Evolutionary conservation across 2,888 invertebrate genomes (phyloP).

Genomic region (Drosophila maculinotata): DNA sequence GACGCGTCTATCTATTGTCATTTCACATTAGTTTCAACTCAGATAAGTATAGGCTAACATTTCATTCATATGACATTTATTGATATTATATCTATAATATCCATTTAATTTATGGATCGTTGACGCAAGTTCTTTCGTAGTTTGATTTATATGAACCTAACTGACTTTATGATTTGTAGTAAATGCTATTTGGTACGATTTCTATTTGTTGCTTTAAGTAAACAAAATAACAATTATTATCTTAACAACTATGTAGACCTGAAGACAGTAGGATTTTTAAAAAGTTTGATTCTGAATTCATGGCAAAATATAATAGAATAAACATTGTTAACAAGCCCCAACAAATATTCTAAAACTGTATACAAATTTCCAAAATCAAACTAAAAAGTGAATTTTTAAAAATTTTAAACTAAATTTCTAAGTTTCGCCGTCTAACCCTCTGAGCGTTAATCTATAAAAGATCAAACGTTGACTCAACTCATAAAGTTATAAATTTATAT

Average conservation of each 20-base stretch:
- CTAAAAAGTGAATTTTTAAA: no score
- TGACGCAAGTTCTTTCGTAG: conserved; percentile 4
- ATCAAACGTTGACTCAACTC: neutral
- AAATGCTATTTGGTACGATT: neutral
- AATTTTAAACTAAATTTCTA: no score
- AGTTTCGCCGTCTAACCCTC: no score
- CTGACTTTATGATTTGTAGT: conserved; percentile 2
- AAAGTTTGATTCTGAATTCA: no score
- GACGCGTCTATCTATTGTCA: conserved; percentile 12
- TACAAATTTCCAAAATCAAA: no score
- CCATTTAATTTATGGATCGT: conserved; percentile 25
- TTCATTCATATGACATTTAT: conserved; percentile 12
- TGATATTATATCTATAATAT: conserved; percentile 26
- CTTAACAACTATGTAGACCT: no score
- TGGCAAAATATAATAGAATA: no score
- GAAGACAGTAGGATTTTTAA: conserved; percentile 7
- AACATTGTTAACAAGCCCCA: no score
- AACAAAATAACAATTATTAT: conserved; percentile 8
- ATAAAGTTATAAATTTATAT: neutral
- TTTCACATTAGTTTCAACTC: conserved; percentile 17
- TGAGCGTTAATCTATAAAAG: no score
- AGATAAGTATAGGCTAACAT: conserved; percentile 19
- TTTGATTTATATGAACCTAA: conserved; percentile 19
- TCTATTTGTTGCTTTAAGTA: conserved; percentile 5
- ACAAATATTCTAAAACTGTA: no score